A percentile compares a stretch with the other conserved stretches of the same genome.
Evolutionary conservation across 53 echinoderm and acorn worm species (phyloP).

Genomic region (Luidia sarsii): DNA sequence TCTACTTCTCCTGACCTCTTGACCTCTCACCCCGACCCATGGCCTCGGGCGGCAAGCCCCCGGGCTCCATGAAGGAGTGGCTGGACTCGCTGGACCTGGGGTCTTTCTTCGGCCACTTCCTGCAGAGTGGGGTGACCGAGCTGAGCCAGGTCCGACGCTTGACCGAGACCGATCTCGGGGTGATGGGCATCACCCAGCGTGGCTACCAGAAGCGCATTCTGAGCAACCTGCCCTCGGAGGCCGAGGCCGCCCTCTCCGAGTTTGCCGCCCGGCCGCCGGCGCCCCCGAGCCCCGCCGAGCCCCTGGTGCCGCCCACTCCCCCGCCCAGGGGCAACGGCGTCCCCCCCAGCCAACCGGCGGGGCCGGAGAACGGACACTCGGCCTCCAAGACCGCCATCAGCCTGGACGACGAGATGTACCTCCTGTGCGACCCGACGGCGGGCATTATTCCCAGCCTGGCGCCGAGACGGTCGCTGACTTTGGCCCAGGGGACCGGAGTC

Average conservation of each 20-base stretch:
- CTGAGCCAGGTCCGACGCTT: conserved; percentile 62
- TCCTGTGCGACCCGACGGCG: background rate
- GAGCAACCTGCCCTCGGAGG: conserved; percentile 64
- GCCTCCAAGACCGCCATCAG: conserved; percentile 3
- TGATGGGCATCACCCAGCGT: conserved; percentile 76
- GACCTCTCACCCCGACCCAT: background rate
- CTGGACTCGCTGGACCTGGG: conserved; percentile 70
- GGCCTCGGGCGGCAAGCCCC: too few relatives aligned
- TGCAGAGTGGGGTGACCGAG: conserved; percentile 67
- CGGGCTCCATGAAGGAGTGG: conserved; percentile 70
- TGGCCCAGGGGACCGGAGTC: background rate
- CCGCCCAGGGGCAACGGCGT: conserved; percentile 33
- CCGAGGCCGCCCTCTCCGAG: conserved; percentile 53
- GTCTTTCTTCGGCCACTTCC: conserved; percentile 66
- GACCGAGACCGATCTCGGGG: conserved; percentile 66
- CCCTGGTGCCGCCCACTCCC: conserved; percentile 29
- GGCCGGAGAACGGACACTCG: conserved; percentile 28
- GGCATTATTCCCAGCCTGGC: background rate
- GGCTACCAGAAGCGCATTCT: conserved; percentile 90
- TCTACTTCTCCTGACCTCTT: too few relatives aligned
- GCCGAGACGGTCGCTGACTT: conserved; percentile 9
- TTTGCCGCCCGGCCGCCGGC: background rate
- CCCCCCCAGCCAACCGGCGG: background rate
- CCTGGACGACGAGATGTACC: conserved; percentile 44
- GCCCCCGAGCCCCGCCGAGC: conserved; percentile 23